phyloP scores from a whole-genome alignment of 2,797 vertebrate species.

The Echeneis naucrates region DNA sequence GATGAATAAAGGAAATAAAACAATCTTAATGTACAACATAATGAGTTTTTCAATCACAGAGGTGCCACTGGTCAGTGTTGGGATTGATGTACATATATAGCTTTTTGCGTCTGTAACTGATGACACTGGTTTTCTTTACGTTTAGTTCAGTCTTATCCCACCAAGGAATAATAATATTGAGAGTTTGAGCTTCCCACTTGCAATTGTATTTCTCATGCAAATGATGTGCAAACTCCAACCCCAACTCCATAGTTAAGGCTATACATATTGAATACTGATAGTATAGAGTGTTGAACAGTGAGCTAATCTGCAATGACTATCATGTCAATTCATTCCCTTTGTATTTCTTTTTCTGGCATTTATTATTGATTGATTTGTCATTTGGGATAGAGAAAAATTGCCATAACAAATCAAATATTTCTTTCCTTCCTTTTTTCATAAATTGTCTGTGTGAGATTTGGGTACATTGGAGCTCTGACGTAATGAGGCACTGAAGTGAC shows the following conservation, averaged over 20 bases:
- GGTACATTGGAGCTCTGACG: neutral
- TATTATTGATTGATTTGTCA: too few relatives aligned
- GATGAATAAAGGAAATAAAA: neutral
- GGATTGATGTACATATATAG: neutral
- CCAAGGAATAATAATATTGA: neutral
- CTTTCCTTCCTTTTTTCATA: neutral
- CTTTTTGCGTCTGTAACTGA: neutral
- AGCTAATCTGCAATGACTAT: too few relatives aligned
- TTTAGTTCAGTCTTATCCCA: neutral
- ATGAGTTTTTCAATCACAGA: neutral
- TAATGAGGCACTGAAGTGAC: conserved; percentile 30
- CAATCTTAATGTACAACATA: neutral
- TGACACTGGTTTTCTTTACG: neutral
- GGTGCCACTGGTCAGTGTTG: too few relatives aligned
- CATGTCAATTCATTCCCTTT: neutral
- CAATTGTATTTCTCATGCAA: neutral
- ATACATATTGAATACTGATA: neutral
- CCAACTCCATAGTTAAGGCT: neutral
- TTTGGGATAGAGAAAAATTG: too few relatives aligned
- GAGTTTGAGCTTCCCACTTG: neutral
- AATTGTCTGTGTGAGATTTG: neutral
- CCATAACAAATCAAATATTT: neutral
- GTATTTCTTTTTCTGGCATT: neutral
- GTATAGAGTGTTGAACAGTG: neutral
- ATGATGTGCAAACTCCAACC: neutral